Conservation (phyloP, 2,113 vertebrate genomes). For the Oenanthe melanoleuca region DNA sequence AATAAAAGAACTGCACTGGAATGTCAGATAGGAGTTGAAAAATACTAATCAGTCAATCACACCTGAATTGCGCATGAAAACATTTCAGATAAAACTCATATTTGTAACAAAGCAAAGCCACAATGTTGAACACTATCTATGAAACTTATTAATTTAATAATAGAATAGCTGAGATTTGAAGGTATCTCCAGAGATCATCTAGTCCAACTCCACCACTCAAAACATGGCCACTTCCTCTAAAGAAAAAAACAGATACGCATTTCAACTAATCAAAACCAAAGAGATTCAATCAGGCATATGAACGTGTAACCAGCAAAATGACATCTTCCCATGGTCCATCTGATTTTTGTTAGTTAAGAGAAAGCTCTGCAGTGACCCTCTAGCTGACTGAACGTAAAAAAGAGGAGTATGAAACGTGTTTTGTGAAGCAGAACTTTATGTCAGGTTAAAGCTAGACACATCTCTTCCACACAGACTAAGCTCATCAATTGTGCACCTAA, state of each 20-base stretch:
- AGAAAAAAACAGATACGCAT: constrained; percentile 19
- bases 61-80: not conserved
- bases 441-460: constrained; percentile 90
- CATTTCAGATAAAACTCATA: not conserved
- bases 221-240: not conserved
- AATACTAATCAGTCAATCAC: not conserved
- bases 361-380: constrained; percentile 69
- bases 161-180: not conserved
- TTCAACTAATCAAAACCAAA: constrained; percentile 59
- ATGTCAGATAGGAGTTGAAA: not conserved
- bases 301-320: constrained; percentile 37
- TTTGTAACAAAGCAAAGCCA: not conserved
- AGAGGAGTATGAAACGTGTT: constrained; percentile 77
- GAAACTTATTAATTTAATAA: not conserved
- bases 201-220: not conserved
- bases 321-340: constrained; percentile 52
- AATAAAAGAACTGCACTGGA: not conserved
- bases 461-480: constrained; percentile 87
- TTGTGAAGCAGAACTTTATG: constrained; percentile 93
- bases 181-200: not conserved
- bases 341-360: constrained; percentile 52
- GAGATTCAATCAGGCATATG: constrained; percentile 24
- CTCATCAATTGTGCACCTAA: constrained; percentile 92
- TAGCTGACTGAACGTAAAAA: constrained; percentile 76
- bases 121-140: not conserved